A percentile compares a stretch with the other conserved stretches of the same genome.
Conservation (phyloP, 1,140 invertebrate species). For the Zaprionus davidi region DNA sequence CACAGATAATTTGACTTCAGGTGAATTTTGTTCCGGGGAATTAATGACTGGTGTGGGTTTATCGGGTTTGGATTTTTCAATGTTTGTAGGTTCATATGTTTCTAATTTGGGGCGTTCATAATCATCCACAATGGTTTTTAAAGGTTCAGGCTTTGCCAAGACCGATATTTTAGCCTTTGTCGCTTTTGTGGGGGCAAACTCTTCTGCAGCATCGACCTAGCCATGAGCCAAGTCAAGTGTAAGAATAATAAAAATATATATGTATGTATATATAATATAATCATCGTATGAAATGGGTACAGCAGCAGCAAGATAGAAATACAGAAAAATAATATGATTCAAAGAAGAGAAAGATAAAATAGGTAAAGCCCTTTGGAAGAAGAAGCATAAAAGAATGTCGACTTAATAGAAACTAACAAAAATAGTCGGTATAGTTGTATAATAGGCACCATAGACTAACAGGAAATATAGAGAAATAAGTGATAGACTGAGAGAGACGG, state of each 20-base stretch:
- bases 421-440: no score
- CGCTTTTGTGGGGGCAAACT: conserved; percentile 49
- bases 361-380: neutral
- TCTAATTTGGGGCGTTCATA: conserved; percentile 85
- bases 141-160: conserved; percentile 65
- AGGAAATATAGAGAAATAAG: neutral
- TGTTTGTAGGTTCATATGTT: conserved; percentile 83
- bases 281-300: neutral
- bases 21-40: conserved; percentile 44
- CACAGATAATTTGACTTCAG: conserved; percentile 45
- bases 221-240: neutral
- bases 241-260: neutral
- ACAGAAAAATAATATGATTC: neutral
- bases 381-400: no score
- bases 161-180: conserved; percentile 62
- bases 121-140: conserved; percentile 76
- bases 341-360: neutral
- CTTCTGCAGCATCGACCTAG: conserved; percentile 63
- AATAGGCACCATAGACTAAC: no score
- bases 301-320: neutral
- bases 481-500: conserved; percentile 1
- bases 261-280: neutral
- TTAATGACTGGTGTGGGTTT: conserved; percentile 44
- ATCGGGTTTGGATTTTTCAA: conserved; percentile 54
- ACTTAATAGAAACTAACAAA: no score